Evolutionary conservation across 2,888 invertebrate genomes (phyloP).

Genomic region (Hymenopus coronatus): DNA sequence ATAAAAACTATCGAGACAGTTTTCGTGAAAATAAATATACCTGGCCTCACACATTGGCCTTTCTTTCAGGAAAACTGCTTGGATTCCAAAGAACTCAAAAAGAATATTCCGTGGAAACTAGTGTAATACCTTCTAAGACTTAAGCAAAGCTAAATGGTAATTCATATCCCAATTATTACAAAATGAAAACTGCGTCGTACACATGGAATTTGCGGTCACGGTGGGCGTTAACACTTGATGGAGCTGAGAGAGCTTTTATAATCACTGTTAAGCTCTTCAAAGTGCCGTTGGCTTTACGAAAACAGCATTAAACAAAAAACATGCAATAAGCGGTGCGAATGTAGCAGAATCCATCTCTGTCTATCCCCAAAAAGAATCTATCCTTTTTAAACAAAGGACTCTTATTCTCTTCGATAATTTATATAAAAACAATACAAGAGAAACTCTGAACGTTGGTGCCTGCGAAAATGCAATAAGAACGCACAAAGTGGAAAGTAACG

Average conservation of each 20-base stretch:
- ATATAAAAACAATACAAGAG: background rate
- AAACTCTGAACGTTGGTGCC: background rate
- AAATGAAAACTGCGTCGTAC: background rate
- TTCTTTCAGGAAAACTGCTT: too few relatives aligned
- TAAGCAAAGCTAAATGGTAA: too few relatives aligned
- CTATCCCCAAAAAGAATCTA: background rate
- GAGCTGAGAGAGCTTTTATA: background rate
- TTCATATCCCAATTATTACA: too few relatives aligned
- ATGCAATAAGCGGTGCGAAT: background rate
- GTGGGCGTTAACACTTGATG: background rate
- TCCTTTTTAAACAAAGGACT: background rate
- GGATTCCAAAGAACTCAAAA: too few relatives aligned
- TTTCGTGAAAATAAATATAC: too few relatives aligned
- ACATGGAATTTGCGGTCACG: background rate
- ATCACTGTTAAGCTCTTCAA: background rate
- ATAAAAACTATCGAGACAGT: too few relatives aligned
- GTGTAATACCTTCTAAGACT: too few relatives aligned
- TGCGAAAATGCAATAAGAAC: background rate
- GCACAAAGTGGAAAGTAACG: background rate
- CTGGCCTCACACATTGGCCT: too few relatives aligned
- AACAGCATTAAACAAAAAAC: background rate
- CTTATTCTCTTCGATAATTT: background rate
- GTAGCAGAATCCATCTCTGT: background rate
- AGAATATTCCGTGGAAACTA: too few relatives aligned
- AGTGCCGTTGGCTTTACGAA: background rate